Conservation (phyloP, 2,888 invertebrate genomes). For the Caradrina clavipalpis region DNA sequence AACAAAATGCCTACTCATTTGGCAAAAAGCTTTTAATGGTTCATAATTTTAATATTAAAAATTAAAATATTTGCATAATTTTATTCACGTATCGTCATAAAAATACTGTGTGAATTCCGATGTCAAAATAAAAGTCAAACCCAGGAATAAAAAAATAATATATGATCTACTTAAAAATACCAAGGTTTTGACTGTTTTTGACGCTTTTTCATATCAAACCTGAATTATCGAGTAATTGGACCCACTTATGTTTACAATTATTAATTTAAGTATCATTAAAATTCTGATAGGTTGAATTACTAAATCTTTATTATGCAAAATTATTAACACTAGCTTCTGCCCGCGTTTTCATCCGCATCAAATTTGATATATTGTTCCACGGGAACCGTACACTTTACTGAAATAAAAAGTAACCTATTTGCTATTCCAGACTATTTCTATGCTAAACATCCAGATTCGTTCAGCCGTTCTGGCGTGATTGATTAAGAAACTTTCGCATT, state of each 20-base stretch:
- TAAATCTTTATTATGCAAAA: background rate
- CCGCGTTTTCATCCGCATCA: no score
- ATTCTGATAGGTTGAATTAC: background rate
- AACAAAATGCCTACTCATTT: conserved; percentile 28
- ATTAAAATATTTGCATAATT: conserved; percentile 22
- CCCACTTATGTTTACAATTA: background rate
- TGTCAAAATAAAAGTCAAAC: conserved; percentile 17
- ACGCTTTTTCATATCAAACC: conserved; percentile 13
- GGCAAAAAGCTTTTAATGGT: conserved; percentile 29
- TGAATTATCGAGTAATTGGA: background rate
- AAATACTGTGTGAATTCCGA: conserved; percentile 40
- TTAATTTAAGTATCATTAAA: background rate
- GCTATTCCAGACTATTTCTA: no score
- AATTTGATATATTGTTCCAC: no score
- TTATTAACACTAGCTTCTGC: no score
- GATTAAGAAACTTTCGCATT: no score
- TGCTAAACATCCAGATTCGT: no score
- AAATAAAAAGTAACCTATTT: no score
- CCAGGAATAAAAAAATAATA: conserved; percentile 14
- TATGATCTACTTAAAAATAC: conserved; percentile 7
- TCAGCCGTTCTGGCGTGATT: no score
- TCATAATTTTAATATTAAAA: conserved; percentile 24
- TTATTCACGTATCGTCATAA: conserved; percentile 25
- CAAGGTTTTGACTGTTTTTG: background rate
- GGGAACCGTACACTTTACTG: no score